Conservation (phyloP, 2,113 vertebrate genomes). For the Probosciger aterrimus region DNA sequence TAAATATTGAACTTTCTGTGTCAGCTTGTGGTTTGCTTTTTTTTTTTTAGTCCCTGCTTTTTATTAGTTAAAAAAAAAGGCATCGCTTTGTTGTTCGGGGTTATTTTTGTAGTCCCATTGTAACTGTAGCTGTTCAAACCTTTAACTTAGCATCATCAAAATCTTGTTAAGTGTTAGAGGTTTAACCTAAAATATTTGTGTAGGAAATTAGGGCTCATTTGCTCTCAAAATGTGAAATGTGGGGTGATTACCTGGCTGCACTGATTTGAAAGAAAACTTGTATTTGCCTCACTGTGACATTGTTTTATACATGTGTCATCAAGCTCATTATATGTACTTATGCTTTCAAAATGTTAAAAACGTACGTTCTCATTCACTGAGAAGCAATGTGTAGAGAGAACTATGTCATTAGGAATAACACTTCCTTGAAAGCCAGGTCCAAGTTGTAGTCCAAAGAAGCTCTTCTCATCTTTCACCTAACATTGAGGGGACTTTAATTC, state of each 20-base stretch:
- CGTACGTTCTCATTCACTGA: not conserved
- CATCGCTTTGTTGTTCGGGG: not conserved
- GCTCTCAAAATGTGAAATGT: not conserved
- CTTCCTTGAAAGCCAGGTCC: not conserved
- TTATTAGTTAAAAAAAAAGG: not conserved
- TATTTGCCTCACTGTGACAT: not conserved
- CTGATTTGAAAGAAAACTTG: not conserved
- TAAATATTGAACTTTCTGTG: not conserved
- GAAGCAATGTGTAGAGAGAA: not conserved
- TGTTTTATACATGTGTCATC: not conserved
- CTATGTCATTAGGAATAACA: not conserved
- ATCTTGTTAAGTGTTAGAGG: not conserved
- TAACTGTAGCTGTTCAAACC: not conserved
- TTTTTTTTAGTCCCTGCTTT: not conserved
- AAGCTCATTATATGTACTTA: not conserved
- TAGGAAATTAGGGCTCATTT: not conserved
- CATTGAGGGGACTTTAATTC: not conserved
- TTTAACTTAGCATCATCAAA: not conserved
- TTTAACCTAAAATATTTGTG: not conserved
- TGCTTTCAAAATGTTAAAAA: not conserved
- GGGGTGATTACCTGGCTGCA: not conserved
- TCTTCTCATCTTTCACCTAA: not conserved
- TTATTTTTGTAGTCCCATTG: not conserved
- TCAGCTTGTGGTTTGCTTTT: not conserved
- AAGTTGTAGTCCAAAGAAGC: not conserved